Evolutionary conservation across 1,140 invertebrate genomes (phyloP).

Genomic region (Leguminivora glycinivorella): DNA sequence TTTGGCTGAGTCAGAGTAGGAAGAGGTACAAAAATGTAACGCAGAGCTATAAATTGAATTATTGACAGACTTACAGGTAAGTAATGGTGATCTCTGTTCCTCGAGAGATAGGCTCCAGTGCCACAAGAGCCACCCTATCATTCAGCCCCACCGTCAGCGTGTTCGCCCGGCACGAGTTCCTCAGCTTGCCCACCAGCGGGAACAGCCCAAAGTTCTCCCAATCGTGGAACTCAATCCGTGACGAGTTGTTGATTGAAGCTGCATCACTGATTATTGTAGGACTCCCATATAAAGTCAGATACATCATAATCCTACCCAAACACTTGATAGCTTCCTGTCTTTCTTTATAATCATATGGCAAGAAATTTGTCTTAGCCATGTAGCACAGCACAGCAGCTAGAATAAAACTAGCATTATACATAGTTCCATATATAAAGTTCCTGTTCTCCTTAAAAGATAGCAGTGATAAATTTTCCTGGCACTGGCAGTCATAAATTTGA

Average conservation of each 20-base stretch:
- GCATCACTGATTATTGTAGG: constrained; percentile 21
- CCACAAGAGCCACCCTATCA: constrained; percentile 39
- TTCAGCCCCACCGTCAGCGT: constrained; percentile 29
- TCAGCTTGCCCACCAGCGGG: constrained; percentile 40
- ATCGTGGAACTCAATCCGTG: neutral
- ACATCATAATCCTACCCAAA: constrained; percentile 41
- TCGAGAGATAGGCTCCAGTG: constrained; percentile 36
- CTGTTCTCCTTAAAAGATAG: constrained; percentile 36
- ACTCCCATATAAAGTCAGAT: constrained; percentile 31
- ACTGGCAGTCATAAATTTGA: constrained; percentile 36
- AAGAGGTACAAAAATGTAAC: neutral
- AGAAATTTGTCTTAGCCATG: constrained; percentile 37
- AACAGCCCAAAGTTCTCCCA: constrained; percentile 33
- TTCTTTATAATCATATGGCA: constrained; percentile 31
- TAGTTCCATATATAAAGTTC: constrained; percentile 36
- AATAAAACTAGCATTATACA: constrained; percentile 38
- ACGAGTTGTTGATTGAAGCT: neutral
- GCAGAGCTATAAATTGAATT: too few relatives aligned
- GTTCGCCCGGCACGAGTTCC: constrained; percentile 38
- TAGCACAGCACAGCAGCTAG: constrained; percentile 38
- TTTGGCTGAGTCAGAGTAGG: too few relatives aligned
- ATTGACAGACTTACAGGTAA: constrained; percentile 40
- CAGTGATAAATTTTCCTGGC: constrained; percentile 31
- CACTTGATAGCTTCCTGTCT: constrained; percentile 33
- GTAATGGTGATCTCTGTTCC: constrained; percentile 45